A percentile compares a stretch with the other conserved stretches of the same genome.
Evolutionary conservation across 2,113 vertebrate species (phyloP).

Genomic region (Pandion haliaetus): DNA sequence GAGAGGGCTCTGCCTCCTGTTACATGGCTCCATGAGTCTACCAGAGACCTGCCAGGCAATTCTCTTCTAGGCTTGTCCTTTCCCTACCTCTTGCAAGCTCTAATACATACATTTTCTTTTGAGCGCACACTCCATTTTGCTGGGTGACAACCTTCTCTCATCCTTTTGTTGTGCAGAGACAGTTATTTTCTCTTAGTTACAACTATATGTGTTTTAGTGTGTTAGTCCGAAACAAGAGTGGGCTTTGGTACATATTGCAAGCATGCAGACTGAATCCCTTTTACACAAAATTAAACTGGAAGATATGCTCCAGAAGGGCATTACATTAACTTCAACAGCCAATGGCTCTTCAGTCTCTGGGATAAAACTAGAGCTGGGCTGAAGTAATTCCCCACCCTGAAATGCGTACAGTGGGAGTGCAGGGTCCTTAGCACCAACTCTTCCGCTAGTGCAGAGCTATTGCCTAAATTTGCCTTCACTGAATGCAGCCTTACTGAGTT

Average conservation of each 20-base stretch:
- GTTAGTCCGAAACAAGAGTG: not conserved
- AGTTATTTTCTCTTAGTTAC: not conserved
- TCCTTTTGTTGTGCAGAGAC: not conserved
- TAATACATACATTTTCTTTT: not conserved
- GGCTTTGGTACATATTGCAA: not conserved
- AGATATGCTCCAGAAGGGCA: not conserved
- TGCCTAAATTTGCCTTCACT: not conserved
- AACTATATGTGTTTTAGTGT: fast-evolving
- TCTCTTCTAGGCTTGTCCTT: not conserved
- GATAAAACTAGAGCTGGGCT: not conserved
- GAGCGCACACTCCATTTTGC: not conserved
- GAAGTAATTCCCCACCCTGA: not conserved
- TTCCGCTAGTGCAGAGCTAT: not conserved
- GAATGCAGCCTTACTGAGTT: not conserved
- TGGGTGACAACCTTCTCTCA: not conserved
- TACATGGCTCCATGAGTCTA: fast-evolving
- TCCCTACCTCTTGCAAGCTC: not conserved
- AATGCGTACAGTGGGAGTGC: fast-evolving
- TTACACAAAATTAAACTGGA: not conserved
- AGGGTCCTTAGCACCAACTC: not conserved
- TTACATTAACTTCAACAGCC: not conserved
- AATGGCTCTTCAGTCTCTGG: not conserved
- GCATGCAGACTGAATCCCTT: not conserved
- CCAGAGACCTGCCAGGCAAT: not conserved
- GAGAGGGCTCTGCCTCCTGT: not conserved